Base-by-base conservation (phyloP, 2,797 vertebrate genomes). In the Karalla daura region DNA sequence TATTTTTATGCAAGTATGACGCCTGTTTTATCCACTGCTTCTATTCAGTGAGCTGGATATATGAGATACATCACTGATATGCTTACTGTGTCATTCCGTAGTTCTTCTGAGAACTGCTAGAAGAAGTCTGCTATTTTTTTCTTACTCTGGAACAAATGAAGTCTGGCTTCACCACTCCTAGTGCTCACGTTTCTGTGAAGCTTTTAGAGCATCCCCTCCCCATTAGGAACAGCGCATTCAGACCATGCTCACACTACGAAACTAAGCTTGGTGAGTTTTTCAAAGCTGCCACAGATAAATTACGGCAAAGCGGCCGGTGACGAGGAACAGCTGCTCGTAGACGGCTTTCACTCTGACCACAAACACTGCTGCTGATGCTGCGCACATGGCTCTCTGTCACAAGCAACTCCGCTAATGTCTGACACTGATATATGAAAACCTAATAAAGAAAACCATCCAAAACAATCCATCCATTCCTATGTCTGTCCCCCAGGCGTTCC, bases 391-490 rank as follows among this genome's bases (percentile, higher is more conserved):
- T 10, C 23, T 54, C 35, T 67, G 69, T 65, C 65, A 51, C 56
- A 68, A 56, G 55, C 28, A 64, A 33, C 77, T 30, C 12, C 33
- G 35, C 58, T 64, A 72, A 82, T 66, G 39, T 46, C 40, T 62
- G 70, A 66, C 69, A 63, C 17, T 80, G 55, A 78, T 63, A 2
- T 14, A 51, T 49, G 35, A 45, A 61, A 60, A 9, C 24, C 23
- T 65, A 66, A 74, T 72, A 53, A 76, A 60, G 44, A 55, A 47
- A 62, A 5, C 43, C 49, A 24, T 36, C 41, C 28, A 27, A 43
- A 60, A 46, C 49, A 33, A 13, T 25, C 20, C 10, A 28, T 63
- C 23, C 28, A 40, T 51, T 62, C 15, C 28, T 10, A 4, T 2
- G 33, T 33, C 76, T 80, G 3, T 56, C 44, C 44, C n/a, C 18